Conservation (phyloP, 1,140 invertebrate species). For the Eumaeus atala region DNA sequence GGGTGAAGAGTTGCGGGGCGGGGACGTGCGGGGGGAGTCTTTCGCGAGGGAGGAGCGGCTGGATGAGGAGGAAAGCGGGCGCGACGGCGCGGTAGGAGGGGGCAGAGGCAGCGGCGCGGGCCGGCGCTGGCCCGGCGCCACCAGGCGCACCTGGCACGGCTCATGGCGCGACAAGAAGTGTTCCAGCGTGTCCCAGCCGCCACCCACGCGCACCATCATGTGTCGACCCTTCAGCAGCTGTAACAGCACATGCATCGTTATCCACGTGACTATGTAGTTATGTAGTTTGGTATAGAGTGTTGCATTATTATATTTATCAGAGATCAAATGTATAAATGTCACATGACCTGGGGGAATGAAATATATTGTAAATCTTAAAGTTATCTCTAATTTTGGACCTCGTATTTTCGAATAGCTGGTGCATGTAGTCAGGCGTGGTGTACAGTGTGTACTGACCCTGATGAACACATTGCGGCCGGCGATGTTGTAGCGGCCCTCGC, state of each 20-base stretch:
- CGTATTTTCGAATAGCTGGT: no score
- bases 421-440: neutral
- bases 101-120: constrained; percentile 27
- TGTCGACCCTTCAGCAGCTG: constrained; percentile 89
- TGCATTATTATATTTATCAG: no score
- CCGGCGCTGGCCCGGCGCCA: constrained; percentile 70
- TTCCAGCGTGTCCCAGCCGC: constrained; percentile 94
- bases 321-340: no score
- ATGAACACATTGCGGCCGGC: constrained; percentile 88
- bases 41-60: constrained; percentile 36
- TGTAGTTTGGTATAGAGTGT: no score
- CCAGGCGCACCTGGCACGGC: constrained; percentile 87
- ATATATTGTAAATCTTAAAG: no score
- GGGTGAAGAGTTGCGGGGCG: constrained; percentile 68
- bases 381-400: no score
- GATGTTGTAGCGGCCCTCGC: constrained; percentile 87
- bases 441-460: constrained; percentile 74
- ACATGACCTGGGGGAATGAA: no score
- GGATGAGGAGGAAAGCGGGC: constrained; percentile 22
- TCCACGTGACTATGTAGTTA: no score
- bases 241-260: constrained; percentile 29
- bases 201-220: constrained; percentile 96
- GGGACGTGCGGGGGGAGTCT: constrained; percentile 33
- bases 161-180: constrained; percentile 93
- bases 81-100: neutral